A percentile compares a stretch with the other conserved stretches of the same genome.
Evolutionary conservation across 2,888 invertebrate species (phyloP).

Genomic region (Conops quadrifasciatus): DNA sequence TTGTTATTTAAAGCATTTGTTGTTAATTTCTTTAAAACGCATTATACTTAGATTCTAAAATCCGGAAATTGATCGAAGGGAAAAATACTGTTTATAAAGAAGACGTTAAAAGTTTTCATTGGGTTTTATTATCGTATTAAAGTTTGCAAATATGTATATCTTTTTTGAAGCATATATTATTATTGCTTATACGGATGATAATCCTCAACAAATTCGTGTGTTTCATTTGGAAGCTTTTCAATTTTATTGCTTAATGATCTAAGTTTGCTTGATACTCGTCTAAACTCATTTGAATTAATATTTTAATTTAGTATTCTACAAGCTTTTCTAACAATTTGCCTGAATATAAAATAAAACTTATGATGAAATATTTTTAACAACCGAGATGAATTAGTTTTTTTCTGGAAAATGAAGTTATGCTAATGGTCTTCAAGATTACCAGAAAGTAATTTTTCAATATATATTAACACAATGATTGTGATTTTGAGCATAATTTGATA

Average conservation of each 20-base stretch:
- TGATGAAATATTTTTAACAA: neutral
- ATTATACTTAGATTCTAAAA: conserved; percentile 3
- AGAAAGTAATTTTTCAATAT: no score
- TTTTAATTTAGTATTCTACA: no score
- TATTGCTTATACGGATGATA: no score
- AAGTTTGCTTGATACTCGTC: no score
- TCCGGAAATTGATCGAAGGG: no score
- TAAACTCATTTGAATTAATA: no score
- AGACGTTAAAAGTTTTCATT: neutral
- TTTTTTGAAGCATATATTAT: neutral
- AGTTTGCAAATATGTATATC: neutral
- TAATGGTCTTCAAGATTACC: no score
- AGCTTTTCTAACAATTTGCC: neutral
- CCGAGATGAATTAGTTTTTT: neutral
- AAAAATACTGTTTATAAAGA: no score
- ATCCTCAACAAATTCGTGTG: neutral
- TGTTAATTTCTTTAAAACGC: conserved; percentile 6
- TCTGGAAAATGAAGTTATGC: no score
- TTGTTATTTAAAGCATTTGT: conserved; percentile 9
- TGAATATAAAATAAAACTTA: neutral
- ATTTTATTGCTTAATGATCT: no score
- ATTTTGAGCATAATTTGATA: conserved; percentile 4
- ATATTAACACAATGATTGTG: no score
- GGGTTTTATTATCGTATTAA: no score
- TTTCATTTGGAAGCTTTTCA: neutral